Evolutionary conservation across 1,140 invertebrate genomes (phyloP).

Genomic region (Penaeus vannamei): DNA sequence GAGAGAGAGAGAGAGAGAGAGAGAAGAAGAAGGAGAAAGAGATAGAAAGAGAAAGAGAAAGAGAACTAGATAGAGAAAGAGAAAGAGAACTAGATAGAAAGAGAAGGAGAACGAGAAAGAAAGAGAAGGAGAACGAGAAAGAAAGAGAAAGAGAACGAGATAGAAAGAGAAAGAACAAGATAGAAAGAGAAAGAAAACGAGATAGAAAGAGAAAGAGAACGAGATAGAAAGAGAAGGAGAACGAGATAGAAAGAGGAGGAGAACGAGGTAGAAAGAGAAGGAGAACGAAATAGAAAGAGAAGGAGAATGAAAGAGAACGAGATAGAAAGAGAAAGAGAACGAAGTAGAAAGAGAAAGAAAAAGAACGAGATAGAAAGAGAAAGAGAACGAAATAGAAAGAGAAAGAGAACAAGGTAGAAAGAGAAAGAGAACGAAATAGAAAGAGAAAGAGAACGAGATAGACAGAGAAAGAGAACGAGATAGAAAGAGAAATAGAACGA

Average conservation of each 20-base stretch:
- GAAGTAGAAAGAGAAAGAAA: neutral
- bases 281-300: neutral
- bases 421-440: too few species aligned
- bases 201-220: neutral
- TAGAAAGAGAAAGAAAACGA: neutral
- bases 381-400: too few species aligned
- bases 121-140: slow-evolving; percentile 5
- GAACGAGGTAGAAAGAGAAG: too few species aligned
- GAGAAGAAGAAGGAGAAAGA: neutral
- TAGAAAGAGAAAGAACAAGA: neutral
- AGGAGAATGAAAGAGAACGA: too few species aligned
- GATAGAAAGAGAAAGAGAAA: neutral
- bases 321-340: neutral
- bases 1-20: neutral
- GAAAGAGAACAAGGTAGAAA: too few species aligned
- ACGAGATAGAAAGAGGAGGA: neutral
- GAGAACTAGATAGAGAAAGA: neutral
- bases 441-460: too few species aligned
- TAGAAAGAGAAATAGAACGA: too few species aligned
- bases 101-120: slow-evolving; percentile 13
- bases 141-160: neutral
- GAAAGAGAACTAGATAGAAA: slow-evolving; percentile 23
- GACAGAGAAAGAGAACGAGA: too few species aligned
- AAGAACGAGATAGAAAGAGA: too few species aligned
- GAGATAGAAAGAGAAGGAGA: neutral